Evolutionary conservation across 2,797 vertebrate genomes (phyloP).

Genomic region (Gallinago solitaria): DNA sequence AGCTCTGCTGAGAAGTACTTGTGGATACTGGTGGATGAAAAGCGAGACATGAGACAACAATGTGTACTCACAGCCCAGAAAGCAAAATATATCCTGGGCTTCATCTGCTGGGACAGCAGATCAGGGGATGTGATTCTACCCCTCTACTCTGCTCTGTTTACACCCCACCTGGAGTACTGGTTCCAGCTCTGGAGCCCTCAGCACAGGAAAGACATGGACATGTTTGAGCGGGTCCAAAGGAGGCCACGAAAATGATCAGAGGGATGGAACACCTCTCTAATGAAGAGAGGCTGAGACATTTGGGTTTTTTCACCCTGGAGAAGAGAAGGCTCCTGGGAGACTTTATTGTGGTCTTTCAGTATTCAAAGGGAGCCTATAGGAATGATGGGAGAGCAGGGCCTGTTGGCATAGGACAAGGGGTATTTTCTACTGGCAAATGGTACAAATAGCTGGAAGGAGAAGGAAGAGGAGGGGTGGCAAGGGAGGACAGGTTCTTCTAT

Average conservation of each 20-base stretch:
- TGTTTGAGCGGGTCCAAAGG: not conserved
- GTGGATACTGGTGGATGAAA: not conserved
- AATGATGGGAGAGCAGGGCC: not conserved
- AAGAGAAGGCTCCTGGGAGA: not conserved
- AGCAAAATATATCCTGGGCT: not conserved
- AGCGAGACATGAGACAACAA: not conserved
- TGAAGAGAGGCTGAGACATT: not conserved
- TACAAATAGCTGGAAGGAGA: accelerated
- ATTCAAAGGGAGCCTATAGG: not conserved
- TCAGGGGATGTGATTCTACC: not conserved
- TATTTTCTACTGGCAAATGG: not conserved
- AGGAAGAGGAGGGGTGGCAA: not conserved
- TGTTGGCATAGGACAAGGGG: not conserved
- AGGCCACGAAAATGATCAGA: not conserved
- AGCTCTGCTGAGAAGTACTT: not conserved
- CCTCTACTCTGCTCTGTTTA: not conserved
- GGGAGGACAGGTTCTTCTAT: not conserved
- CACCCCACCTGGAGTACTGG: not conserved
- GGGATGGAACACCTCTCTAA: not conserved
- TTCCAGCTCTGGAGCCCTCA: not conserved
- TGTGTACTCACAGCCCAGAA: not conserved
- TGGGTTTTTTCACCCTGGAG: not conserved
- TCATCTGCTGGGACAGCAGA: too few species aligned
- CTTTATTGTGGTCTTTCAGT: not conserved
- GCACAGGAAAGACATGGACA: not conserved